A percentile compares a stretch with the other conserved stretches of the same genome.
These are phyloP conservation scores for Bergia puertoricense DNA, from an alignment of 92 coral and sea anemone species.

Conservation along the genomic window DNA sequence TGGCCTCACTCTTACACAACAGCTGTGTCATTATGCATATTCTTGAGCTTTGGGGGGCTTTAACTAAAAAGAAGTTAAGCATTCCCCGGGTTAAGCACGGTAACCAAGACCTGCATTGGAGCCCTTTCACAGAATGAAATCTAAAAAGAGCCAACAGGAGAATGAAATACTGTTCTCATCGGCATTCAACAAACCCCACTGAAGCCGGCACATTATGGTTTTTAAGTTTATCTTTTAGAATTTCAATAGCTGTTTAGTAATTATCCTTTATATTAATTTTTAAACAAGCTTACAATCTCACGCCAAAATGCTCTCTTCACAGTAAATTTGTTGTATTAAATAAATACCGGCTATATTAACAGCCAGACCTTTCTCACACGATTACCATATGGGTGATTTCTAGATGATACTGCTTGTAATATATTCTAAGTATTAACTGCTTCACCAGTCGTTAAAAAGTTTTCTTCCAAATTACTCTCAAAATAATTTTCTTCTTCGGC, in stretches of 20 bases:
- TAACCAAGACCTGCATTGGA: not conserved
- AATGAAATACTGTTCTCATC: not conserved
- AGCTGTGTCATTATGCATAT: slow-evolving; percentile 23
- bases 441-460: not conserved
- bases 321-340: not conserved
- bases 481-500: not conserved
- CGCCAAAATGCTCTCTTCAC: not conserved
- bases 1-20: not conserved
- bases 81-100: not conserved
- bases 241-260: slow-evolving; percentile 5
- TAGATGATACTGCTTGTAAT: not conserved
- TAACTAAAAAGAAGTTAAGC: not conserved
- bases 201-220: not conserved
- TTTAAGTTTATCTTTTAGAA: not conserved
- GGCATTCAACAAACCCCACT: not conserved
- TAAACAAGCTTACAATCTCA: not conserved
- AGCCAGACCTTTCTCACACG: not conserved
- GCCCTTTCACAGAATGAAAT: too few species aligned
- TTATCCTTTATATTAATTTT: not conserved
- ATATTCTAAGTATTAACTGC: not conserved
- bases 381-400: not conserved
- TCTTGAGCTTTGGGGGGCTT: not conserved
- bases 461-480: not conserved
- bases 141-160: not conserved
- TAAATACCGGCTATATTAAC: not conserved